A percentile compares a stretch with the other conserved stretches of the same genome.
Evolutionary conservation across 2,888 invertebrate genomes (phyloP).

Genomic region (Lasioglossum malachurum): DNA sequence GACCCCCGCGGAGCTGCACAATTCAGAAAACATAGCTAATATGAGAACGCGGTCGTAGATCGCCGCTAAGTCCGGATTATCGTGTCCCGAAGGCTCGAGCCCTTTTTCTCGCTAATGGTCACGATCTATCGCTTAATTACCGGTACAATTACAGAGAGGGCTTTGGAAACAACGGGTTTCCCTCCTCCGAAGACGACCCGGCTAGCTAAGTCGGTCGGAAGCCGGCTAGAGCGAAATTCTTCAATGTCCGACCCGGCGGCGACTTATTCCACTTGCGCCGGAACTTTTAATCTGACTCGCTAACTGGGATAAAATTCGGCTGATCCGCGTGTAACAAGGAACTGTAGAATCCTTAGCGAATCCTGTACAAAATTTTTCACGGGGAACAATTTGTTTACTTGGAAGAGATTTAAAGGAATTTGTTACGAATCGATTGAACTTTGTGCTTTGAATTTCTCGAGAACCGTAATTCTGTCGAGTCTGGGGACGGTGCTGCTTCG

Average conservation of each 20-base stretch:
- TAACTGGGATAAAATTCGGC: neutral
- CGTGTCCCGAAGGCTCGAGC: neutral
- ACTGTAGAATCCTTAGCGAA: neutral
- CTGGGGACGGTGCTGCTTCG: neutral
- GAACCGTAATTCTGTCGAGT: neutral
- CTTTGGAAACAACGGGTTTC: neutral
- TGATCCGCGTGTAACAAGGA: neutral
- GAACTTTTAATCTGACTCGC: neutral
- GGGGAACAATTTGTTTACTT: neutral
- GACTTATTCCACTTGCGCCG: slow-evolving; percentile 2
- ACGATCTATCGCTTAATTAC: slow-evolving; percentile 8
- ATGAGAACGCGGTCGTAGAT: neutral
- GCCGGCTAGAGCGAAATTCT: neutral
- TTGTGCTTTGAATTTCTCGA: neutral
- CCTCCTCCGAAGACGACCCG: neutral
- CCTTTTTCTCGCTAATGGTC: slow-evolving; percentile 3
- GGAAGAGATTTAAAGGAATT: neutral
- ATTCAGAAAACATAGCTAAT: neutral
- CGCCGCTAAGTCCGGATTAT: slow-evolving; percentile 6
- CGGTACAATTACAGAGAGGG: neutral
- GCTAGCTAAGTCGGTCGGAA: neutral
- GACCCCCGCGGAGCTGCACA: neutral
- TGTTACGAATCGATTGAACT: neutral
- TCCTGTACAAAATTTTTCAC: neutral
- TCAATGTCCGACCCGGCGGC: neutral